Base-by-base conservation (phyloP, 2,888 invertebrate species). In the Melolontha melolontha region DNA sequence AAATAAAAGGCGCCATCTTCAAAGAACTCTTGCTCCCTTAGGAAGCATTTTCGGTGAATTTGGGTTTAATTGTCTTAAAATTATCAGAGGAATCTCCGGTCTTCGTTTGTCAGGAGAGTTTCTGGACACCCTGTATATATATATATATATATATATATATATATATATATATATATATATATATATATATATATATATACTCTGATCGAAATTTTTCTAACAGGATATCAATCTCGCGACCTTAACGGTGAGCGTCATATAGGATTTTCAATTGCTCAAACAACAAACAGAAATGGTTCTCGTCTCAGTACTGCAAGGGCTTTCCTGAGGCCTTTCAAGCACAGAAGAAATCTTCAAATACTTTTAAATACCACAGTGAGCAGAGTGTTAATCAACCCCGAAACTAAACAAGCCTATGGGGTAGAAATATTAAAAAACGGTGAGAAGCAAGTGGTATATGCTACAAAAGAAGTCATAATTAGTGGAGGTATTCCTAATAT, bases 231-330 rank as follows among this genome's bases (percentile, higher is more conserved):
- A 59, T 86, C 89, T 1, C 86, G 91, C n/a, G 96, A 96, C 80
- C 84, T 95, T 16, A 96, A 96, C 82, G 95, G 95, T 0, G 87
- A 86, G 27, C 87, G 87, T 27, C 91, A 94, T 79, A 91, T 93
- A 0, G 95, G 96, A 1, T 95, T 96, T 81, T 86, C 90, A 69
- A 95, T 96, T 71, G 95, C 95, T 0, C 96, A 96, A 82, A 95
- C 94, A 27, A 96, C 94, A 0, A 91, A 92, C 75, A 88, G 91
- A 74, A 93, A 95, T 79, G 96, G 95, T 0, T 94, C 95, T 0
- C 88, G 96, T 0, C 87, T 94, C 67, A 94, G 93, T 73, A 90
- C 91, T 0, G 91, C 95, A 0, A 88, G 93, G 66, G 93, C 96
- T 0, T 96, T 93, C 84, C 85, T 96, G 7, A 86, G 95, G 0